Conservation (phyloP, 2,888 invertebrate species). For the Malthinus flaveolus region DNA sequence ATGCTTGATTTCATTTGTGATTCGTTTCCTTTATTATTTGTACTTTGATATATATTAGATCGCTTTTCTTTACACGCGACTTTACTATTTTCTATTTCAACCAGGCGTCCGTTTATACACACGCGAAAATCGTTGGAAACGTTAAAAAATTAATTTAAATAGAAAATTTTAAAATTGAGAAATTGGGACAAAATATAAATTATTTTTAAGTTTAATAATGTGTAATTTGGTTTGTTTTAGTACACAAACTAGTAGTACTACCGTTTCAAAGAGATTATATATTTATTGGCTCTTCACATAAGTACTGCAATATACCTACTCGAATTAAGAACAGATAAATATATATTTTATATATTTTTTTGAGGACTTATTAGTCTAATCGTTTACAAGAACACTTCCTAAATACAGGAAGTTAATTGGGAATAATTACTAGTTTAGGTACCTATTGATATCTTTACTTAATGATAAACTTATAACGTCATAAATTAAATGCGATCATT, state of each 20-base stretch:
- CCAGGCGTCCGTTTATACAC: neutral
- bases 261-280: slow-evolving; percentile 21
- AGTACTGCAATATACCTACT: slow-evolving; percentile 28
- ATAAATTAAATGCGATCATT: too few species aligned
- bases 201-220: neutral
- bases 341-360: slow-evolving; percentile 6
- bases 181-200: too few species aligned
- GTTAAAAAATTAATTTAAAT: too few species aligned
- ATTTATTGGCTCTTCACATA: slow-evolving; percentile 26
- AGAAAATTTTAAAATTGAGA: too few species aligned
- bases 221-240: slow-evolving; percentile 3
- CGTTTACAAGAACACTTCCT: slow-evolving; percentile 14
- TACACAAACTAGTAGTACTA: slow-evolving; percentile 8
- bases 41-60: slow-evolving; percentile 3
- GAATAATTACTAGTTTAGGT: too few species aligned
- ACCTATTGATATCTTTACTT: too few species aligned
- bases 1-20: slow-evolving; percentile 24
- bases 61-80: neutral
- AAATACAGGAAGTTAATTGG: neutral
- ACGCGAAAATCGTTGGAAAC: neutral
- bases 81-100: neutral
- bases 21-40: slow-evolving; percentile 10
- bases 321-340: slow-evolving; percentile 27
- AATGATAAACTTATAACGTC: too few species aligned
- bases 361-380: slow-evolving; percentile 19